Conservation (phyloP, 2,888 invertebrate genomes). For the Galerucella pusilla region DNA sequence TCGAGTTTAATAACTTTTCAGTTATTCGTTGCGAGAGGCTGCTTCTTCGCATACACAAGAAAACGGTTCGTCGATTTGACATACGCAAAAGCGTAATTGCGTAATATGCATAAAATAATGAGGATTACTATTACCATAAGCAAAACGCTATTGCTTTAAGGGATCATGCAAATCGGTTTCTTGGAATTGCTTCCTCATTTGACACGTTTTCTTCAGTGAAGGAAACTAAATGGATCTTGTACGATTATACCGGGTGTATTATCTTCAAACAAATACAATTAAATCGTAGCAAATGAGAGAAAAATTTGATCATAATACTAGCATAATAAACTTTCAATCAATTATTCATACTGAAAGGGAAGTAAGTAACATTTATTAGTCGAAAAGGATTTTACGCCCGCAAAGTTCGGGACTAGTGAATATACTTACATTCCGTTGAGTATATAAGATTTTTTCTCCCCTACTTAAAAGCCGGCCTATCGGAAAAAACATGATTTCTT, state of each 20-base stretch:
- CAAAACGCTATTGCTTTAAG: conserved; percentile 47
- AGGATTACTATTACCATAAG: conserved; percentile 49
- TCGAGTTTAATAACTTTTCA: conserved; percentile 11
- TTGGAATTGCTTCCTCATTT: conserved; percentile 53
- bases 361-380: too few species aligned
- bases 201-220: conserved; percentile 47
- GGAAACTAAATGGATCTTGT: neutral
- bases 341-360: too few species aligned
- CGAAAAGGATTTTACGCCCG: too few species aligned
- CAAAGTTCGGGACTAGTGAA: too few species aligned
- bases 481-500: too few species aligned
- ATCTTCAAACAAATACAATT: too few species aligned
- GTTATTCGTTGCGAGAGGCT: neutral
- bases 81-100: conserved; percentile 41
- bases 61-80: conserved; percentile 30
- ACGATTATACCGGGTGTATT: conserved; percentile 14
- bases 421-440: too few species aligned
- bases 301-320: too few species aligned
- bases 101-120: conserved; percentile 53
- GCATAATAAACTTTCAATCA: too few species aligned
- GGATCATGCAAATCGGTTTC: conserved; percentile 50
- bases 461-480: too few species aligned
- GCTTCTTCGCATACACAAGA: conserved; percentile 10
- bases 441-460: too few species aligned
- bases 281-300: too few species aligned